phyloP scores from a whole-genome alignment of 2,888 invertebrate species.

The Hirtodrosophila trivittata region DNA sequence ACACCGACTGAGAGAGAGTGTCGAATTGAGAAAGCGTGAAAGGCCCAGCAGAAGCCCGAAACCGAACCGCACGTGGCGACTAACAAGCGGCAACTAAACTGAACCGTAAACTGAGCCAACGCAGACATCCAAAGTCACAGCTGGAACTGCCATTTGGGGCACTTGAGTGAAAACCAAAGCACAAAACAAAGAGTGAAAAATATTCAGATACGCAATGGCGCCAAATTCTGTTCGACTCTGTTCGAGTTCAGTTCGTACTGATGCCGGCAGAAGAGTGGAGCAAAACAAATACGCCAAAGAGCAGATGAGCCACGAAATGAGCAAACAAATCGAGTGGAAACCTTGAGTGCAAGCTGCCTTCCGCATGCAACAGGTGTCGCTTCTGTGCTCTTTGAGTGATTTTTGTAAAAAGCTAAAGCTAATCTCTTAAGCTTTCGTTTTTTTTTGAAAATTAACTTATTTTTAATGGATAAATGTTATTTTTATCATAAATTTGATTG shows the following conservation, averaged over 20 bases:
- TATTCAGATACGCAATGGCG: constrained; percentile 34
- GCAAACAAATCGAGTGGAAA: constrained; percentile 26
- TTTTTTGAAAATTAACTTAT: neutral
- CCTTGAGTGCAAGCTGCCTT: neutral
- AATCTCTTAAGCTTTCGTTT: neutral
- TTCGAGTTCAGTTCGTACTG: constrained; percentile 6
- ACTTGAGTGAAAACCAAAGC: constrained; percentile 43
- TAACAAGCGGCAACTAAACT: constrained; percentile 74
- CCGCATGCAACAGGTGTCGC: constrained; percentile 57
- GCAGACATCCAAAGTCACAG: constrained; percentile 38
- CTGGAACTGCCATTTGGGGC: constrained; percentile 48
- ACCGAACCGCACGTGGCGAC: constrained; percentile 76
- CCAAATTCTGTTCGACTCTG: constrained; percentile 32
- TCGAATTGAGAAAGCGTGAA: constrained; percentile 8
- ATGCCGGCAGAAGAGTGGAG: constrained; percentile 71
- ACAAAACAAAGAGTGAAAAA: constrained; percentile 46
- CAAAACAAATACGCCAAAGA: constrained; percentile 61
- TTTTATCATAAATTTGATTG: too few relatives aligned
- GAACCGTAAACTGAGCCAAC: constrained; percentile 50
- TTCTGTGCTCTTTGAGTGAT: constrained; percentile 13
- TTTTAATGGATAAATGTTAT: too few relatives aligned
- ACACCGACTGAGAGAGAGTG: constrained; percentile 22
- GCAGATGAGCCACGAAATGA: constrained; percentile 1
- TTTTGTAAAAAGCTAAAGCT: too few relatives aligned
- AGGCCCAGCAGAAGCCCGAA: constrained; percentile 35